Base-by-base conservation (phyloP, 2,113 vertebrate genomes). In the Siniperca chuatsi region DNA sequence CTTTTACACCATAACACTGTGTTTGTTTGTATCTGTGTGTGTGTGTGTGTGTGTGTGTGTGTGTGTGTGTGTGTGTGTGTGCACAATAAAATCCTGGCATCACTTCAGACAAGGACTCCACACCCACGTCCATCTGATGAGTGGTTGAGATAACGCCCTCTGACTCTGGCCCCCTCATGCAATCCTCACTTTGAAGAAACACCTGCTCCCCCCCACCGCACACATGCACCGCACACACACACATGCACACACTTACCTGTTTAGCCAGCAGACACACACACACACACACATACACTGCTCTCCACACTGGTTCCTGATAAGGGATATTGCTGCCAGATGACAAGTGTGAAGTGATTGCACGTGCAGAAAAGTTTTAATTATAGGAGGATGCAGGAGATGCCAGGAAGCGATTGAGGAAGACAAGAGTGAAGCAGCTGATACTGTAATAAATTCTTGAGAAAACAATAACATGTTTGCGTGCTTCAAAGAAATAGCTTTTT, bases 241-340 rank as follows among this genome's bases (percentile, higher is more conserved):
- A 69, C 7, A 29, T 7, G 8, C 50, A 58, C 55, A 1, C 35
- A 20, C 46, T 66, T 67, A 25, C 52, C 23, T 81, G 44, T 48
- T 81, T 35, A 12, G 44, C n/a, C 67, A 23, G 37, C 40, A 58
- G 2, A 81, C 15, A 25, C 69, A 48, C 46, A 81, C 15, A 25
- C 69, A 48, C 46, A 48, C 46, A 48, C 5, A 62, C 13, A 78
- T 72, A 35, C 79, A 79, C 40, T 58, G 48, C 79, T 90, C 66
- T 87, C 82, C 78, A 76, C 84, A 83, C 60, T 21, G 1, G 6
- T 20, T 60, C 44, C 86, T 88, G 89, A 92, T 90, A 92, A 87
- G 82, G 78, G 33, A 90, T 94, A 96, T 95, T 96, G 85, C 85
- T 71, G 61, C 82, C 83, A 85, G 93, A 93, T 94, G 95, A 95